phyloP scores from a whole-genome alignment of 2,797 vertebrate genomes.

The Melopsittacus undulatus region DNA sequence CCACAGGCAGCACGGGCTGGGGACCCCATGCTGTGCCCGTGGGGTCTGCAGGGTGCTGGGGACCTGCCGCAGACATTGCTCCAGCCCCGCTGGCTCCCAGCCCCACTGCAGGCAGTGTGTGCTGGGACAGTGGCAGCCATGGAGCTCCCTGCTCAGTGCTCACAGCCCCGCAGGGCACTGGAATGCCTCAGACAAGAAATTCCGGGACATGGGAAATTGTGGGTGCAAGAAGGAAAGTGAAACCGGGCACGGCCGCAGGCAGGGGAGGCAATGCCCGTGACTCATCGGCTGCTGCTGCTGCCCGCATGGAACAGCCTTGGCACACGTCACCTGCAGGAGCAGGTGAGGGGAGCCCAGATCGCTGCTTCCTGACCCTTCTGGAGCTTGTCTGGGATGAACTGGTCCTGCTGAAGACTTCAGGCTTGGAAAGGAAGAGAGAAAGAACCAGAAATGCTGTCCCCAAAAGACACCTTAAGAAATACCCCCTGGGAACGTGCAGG shows the following conservation, averaged over 20 bases:
- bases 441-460: not conserved
- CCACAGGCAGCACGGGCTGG: fast-evolving
- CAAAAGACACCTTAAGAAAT: not conserved
- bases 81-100: not conserved
- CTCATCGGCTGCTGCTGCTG: not conserved
- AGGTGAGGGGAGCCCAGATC: not conserved
- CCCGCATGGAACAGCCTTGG: not conserved
- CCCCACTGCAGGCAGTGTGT: fast-evolving
- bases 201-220: not conserved
- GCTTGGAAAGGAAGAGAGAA: not conserved
- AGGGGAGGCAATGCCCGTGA: not conserved
- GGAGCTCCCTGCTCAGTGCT: not conserved
- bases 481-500: fast-evolving
- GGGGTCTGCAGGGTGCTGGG: not conserved
- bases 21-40: fast-evolving
- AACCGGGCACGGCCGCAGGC: not conserved
- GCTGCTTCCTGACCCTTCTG: not conserved
- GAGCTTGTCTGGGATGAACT: not conserved
- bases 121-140: fast-evolving
- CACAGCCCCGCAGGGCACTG: fast-evolving
- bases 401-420: fast-evolving
- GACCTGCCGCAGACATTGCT: fast-evolving
- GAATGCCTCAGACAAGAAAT: not conserved
- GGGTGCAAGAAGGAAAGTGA: not conserved
- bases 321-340: fast-evolving